These are phyloP conservation scores for Epinotia ramella DNA, from an alignment of 2,888 invertebrate species.

Conservation along the genomic window DNA sequence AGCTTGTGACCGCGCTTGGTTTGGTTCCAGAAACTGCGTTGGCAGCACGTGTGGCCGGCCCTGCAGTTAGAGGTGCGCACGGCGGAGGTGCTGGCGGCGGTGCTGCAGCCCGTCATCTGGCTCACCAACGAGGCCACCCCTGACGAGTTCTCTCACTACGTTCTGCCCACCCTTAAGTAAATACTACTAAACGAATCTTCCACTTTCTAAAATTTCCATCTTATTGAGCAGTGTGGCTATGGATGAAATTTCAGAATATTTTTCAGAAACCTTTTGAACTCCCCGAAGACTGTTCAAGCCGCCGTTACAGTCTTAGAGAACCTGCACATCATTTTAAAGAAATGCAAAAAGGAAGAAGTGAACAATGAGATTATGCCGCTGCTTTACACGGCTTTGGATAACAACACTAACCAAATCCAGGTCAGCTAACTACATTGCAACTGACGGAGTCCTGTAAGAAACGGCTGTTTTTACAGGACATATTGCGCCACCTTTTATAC, in stretches of 20 bases:
- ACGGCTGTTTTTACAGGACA: not conserved
- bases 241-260: constrained; percentile 44
- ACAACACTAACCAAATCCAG: constrained; percentile 95
- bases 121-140: constrained; percentile 91
- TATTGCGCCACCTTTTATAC: not conserved
- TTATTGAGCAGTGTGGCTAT: constrained; percentile 19
- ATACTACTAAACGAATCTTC: constrained; percentile 50
- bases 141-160: constrained; percentile 92
- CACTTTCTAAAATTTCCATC: not conserved
- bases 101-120: constrained; percentile 92
- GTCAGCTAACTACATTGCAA: constrained; percentile 76
- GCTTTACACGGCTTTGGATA: constrained; percentile 94
- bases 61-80: constrained; percentile 93
- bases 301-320: constrained; percentile 95
- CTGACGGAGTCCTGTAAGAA: too few species aligned
- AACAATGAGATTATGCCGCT: constrained; percentile 94
- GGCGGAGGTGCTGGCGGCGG: constrained; percentile 94
- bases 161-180: constrained; percentile 95
- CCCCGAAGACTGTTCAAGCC: constrained; percentile 93
- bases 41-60: constrained; percentile 97
- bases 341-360: constrained; percentile 92
- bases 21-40: constrained; percentile 94
- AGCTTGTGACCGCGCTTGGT: too few species aligned
- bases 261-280: constrained; percentile 89
- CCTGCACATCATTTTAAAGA: constrained; percentile 94